These are phyloP conservation scores for Accipiter cooperii DNA, from an alignment of 2,113 vertebrate species.

Conservation along the genomic window DNA sequence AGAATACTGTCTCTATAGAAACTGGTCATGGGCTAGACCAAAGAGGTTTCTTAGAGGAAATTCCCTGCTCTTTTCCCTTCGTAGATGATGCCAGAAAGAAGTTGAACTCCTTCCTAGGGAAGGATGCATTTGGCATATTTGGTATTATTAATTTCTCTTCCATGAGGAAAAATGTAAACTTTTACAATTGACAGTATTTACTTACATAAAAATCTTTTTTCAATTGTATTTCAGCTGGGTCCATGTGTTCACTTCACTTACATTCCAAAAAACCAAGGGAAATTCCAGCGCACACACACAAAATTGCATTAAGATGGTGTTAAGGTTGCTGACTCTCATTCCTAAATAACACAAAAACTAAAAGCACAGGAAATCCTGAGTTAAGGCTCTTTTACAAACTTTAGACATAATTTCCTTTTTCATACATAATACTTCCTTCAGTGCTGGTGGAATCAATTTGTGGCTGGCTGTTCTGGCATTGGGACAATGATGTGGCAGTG, in stretches of 20 bases:
- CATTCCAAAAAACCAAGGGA: constrained; percentile 9
- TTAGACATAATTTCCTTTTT: constrained; percentile 62
- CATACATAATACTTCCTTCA: constrained; percentile 57
- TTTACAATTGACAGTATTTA: neutral
- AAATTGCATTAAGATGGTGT: constrained; percentile 21
- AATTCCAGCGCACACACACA: neutral
- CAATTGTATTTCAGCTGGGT: neutral
- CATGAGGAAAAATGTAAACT: neutral
- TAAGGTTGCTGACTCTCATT: constrained; percentile 17
- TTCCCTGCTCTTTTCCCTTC: neutral
- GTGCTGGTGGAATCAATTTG: constrained; percentile 53
- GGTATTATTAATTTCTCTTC: neutral
- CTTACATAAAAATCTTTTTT: neutral
- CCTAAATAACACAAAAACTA: constrained; percentile 37
- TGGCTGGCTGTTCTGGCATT: constrained; percentile 41
- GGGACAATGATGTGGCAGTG: constrained; percentile 12
- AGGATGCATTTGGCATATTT: neutral
- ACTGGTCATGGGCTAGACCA: constrained; percentile 22
- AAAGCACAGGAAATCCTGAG: constrained; percentile 60
- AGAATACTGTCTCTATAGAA: constrained; percentile 57
- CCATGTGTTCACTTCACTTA: neutral
- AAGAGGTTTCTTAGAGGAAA: constrained; percentile 28
- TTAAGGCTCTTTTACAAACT: constrained; percentile 46
- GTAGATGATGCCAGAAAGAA: neutral
- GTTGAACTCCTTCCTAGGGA: neutral